A percentile compares a stretch with the other conserved stretches of the same genome.
phyloP scores from a whole-genome alignment of 2,888 invertebrate genomes.

The Oithona nana region DNA sequence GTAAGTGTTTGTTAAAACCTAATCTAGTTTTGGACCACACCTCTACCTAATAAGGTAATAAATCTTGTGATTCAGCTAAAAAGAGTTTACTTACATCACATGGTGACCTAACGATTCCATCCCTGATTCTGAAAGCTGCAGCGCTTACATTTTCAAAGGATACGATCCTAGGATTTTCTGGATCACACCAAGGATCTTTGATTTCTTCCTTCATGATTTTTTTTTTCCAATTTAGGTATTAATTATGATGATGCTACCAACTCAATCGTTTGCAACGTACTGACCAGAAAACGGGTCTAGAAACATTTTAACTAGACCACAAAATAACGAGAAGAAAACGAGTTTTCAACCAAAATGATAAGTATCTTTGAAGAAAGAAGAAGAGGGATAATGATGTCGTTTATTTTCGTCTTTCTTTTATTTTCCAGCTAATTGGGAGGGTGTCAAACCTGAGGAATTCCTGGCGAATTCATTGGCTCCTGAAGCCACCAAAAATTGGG shows the following conservation, averaged over 20 bases:
- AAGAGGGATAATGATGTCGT: too few species aligned
- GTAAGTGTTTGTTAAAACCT: too few species aligned
- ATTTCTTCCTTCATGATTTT: not conserved
- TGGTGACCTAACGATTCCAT: conserved; percentile 61
- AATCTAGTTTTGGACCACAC: too few species aligned
- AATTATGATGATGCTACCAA: too few species aligned
- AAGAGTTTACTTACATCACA: conserved; percentile 47
- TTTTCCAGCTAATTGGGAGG: conserved; percentile 1
- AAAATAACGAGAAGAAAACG: not conserved
- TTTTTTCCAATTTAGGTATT: too few species aligned
- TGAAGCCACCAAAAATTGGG: not conserved
- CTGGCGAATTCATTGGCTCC: not conserved
- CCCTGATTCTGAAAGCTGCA: conserved; percentile 68
- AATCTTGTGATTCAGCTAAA: not conserved
- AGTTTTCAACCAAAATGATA: not conserved
- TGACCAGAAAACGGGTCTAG: not conserved
- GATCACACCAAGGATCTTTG: conserved; percentile 41
- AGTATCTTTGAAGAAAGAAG: too few species aligned
- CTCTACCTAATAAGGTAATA: not conserved
- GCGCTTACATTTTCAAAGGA: conserved; percentile 52
- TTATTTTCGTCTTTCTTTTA: too few species aligned
- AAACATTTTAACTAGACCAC: not conserved
- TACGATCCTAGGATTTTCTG: conserved; percentile 38
- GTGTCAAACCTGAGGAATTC: conserved; percentile 1
- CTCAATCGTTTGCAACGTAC: not conserved